Conservation (phyloP, 2,113 vertebrate species). For the Petrocephalus microphthalmus region DNA sequence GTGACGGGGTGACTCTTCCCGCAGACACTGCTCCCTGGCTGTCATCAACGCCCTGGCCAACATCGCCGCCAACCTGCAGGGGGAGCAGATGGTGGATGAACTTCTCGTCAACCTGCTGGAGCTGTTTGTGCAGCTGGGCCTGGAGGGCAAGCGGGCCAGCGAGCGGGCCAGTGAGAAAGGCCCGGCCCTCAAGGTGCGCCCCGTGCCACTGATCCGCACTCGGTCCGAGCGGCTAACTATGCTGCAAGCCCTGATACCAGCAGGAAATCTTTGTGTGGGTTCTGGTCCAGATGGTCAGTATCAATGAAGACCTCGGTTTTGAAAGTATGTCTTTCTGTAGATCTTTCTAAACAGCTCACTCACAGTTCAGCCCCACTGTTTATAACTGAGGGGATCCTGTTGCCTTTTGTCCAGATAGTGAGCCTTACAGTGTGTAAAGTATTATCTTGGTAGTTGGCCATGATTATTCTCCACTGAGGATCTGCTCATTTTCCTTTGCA, state of each 20-base stretch:
- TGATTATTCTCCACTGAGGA: background rate
- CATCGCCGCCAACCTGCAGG: slow-evolving; percentile 92
- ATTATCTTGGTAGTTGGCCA: background rate
- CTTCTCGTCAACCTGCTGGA: slow-evolving; percentile 91
- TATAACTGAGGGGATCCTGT: background rate
- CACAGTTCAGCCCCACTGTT: background rate
- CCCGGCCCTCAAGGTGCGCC: slow-evolving; percentile 77
- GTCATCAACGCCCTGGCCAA: slow-evolving; percentile 95
- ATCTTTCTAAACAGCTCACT: background rate
- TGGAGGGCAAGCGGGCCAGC: slow-evolving; percentile 90
- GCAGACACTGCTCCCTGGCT: slow-evolving; percentile 88
- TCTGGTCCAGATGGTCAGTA: background rate
- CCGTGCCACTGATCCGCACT: background rate
- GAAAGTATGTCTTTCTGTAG: background rate
- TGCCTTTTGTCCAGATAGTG: background rate
- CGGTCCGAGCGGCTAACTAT: background rate
- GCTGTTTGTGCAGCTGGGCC: slow-evolving; percentile 91
- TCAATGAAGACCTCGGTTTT: background rate
- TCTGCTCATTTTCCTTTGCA: slow-evolving; percentile 43
- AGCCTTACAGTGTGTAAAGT: background rate
- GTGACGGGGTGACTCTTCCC: slow-evolving; percentile 18
- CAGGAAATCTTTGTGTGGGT: background rate
- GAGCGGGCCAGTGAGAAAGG: slow-evolving; percentile 93
- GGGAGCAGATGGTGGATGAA: slow-evolving; percentile 85
- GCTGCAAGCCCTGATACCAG: too few species aligned